Base-by-base conservation (phyloP, 2,888 invertebrate genomes). In the Selenia dentaria region DNA sequence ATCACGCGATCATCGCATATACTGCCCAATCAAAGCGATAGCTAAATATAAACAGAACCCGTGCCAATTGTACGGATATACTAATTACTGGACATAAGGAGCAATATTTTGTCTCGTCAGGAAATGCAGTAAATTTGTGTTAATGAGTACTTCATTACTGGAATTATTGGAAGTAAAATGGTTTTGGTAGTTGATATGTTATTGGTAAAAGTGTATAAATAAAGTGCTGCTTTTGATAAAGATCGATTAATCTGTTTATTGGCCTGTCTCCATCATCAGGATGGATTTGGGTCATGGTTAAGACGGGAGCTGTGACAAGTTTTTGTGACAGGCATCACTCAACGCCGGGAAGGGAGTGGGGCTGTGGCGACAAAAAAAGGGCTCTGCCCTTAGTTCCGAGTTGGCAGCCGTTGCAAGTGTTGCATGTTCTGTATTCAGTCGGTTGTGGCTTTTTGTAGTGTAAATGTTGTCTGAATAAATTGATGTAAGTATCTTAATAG, bases 31-130 rank as follows among this genome's bases (percentile, higher is more conserved):
- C 78, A 76, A 74, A 71, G 46, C 62, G 60, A 59, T 44, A 32
- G 78, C 67, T 88, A 87, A 77, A 81, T 83, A 75, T 85, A 87
- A 81, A 78, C 57, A 63, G 57, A 74, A 67, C 62, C 69, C 59
- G 76, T 89, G 89, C 89, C 90, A 90, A 89, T 16, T 71, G 28
- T 71, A 67, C 54, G 46, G 48, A 51, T 57, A 42, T 46, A 48
- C 34, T 45, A 45, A 52, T 48, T 55, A 47, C n/a, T 41, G 48
- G 13, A 47, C 18, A 45, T 53, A 48, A 48, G 36, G 22, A 35
- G 33, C 40, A 37, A 27, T 33, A 29, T 37, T 11, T 3, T 16
- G 4, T 4, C 16, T 16, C 4, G 3, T 16, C 16, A 16, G 16
- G 2, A 16, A 16, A 16, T 16, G 4, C 4, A 16, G 16, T 16